Evolutionary conservation across 2,113 vertebrate species (phyloP).

Genomic region (Peromyscus maniculatus): DNA sequence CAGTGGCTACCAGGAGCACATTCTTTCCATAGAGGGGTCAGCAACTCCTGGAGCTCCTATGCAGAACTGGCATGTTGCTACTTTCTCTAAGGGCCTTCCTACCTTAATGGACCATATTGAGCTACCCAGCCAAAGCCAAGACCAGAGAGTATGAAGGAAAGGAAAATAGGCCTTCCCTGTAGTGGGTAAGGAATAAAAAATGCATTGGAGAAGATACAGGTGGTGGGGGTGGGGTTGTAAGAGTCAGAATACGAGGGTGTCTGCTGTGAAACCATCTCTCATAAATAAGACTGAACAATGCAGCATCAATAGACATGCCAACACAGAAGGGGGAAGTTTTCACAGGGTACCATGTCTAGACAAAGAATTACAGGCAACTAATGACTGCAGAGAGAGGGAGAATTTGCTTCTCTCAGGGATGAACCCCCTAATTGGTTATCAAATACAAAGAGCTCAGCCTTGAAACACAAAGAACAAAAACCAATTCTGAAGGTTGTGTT

Average conservation of each 20-base stretch:
- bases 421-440: background rate
- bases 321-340: background rate
- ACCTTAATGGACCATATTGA: background rate
- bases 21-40: background rate
- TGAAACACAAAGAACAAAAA: background rate
- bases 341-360: background rate
- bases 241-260: background rate
- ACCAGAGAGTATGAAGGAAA: background rate
- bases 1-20: background rate
- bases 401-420: background rate
- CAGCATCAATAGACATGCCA: background rate
- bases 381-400: background rate
- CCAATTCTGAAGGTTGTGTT: background rate
- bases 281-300: background rate
- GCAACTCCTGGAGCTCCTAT: background rate
- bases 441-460: background rate
- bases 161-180: background rate
- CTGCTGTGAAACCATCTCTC: background rate
- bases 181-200: background rate
- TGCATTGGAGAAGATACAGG: background rate
- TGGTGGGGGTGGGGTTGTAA: background rate
- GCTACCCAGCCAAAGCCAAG: background rate
- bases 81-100: background rate
- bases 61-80: too few species aligned
- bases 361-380: background rate